phyloP scores from a whole-genome alignment of 2,797 vertebrate genomes.

The Spheniscus humboldti region DNA sequence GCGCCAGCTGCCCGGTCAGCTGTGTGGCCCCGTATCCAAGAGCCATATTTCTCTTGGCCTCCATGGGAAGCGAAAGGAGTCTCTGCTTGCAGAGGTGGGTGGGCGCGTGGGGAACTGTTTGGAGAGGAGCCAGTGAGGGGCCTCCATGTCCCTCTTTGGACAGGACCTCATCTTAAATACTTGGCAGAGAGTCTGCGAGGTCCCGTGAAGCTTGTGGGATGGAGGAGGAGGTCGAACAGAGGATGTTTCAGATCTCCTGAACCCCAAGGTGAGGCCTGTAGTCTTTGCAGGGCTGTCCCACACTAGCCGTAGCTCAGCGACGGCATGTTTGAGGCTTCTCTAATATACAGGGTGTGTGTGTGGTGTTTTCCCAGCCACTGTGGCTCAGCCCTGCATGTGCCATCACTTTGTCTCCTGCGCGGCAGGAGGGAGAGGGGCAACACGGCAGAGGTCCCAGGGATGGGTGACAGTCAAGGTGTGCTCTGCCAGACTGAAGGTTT shows the following conservation, averaged over 20 bases:
- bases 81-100: background rate
- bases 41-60: background rate
- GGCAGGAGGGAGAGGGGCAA: background rate
- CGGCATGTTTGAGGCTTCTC: background rate
- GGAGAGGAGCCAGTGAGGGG: background rate
- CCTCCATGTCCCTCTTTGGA: background rate
- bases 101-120: background rate
- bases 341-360: background rate
- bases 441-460: background rate
- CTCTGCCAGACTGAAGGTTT: background rate
- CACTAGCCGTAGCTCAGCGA: fast-evolving
- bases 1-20: background rate
- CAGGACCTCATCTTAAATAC: background rate
- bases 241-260: background rate
- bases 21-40: background rate
- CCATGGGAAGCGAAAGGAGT: background rate
- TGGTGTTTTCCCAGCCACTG: background rate
- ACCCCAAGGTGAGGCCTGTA: background rate
- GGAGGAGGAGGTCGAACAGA: background rate
- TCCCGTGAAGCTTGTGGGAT: background rate
- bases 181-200: background rate
- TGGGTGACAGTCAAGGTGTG: background rate
- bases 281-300: background rate
- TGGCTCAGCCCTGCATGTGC: background rate
- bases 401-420: background rate